Conservation (phyloP, 2,113 vertebrate genomes). For the Dasyornis broadbenti region DNA sequence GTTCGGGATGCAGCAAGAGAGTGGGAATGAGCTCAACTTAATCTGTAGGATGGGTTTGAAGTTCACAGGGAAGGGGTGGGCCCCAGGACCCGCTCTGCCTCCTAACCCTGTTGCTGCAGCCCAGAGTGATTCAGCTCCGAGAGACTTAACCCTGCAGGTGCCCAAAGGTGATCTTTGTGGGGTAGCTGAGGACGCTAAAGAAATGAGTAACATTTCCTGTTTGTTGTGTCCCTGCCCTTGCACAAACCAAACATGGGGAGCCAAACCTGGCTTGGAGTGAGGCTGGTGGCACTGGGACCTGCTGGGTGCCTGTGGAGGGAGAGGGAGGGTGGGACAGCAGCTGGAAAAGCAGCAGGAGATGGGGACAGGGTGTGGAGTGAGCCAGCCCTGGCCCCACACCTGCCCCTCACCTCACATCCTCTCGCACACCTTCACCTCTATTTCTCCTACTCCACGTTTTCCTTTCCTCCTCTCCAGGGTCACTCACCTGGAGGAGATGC, state of each 20-base stretch:
- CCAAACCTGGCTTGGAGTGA: accelerated
- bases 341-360: background rate
- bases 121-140: background rate
- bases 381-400: background rate
- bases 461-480: background rate
- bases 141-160: background rate
- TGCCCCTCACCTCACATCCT: background rate
- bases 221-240: background rate
- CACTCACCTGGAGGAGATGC: background rate
- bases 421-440: accelerated
- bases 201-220: background rate
- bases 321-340: background rate
- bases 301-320: background rate
- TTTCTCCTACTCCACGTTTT: background rate
- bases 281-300: background rate
- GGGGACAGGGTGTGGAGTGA: background rate
- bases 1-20: accelerated
- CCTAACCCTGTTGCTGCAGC: background rate
- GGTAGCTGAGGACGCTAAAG: background rate
- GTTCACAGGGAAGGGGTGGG: accelerated
- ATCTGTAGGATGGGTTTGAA: background rate
- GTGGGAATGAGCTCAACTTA: background rate
- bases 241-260: background rate
- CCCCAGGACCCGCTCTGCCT: background rate
- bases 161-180: background rate